Percentiles rank a stretch among this genome's conserved stretches.
These are phyloP conservation scores for Elysia crispata DNA, from an alignment of 2,888 invertebrate genomes.

Conservation along the genomic window DNA sequence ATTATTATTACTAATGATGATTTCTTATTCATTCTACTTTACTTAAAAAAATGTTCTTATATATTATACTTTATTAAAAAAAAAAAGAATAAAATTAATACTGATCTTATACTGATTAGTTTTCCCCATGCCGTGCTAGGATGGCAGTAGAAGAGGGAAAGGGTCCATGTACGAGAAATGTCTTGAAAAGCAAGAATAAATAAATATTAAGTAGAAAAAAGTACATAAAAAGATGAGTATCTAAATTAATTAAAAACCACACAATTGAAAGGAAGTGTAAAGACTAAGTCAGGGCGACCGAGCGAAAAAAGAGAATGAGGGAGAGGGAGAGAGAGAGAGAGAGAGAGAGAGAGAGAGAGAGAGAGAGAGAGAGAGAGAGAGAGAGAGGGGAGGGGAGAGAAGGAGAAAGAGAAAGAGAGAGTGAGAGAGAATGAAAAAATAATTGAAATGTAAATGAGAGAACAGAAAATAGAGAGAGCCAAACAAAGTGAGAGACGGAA, in stretches of 20 bases:
- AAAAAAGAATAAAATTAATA: too few relatives aligned
- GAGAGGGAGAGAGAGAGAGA: slow-evolving; percentile 22
- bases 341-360: slow-evolving; percentile 15
- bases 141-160: neutral
- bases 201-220: neutral
- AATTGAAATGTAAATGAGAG: neutral
- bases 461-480: neutral
- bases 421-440: neutral
- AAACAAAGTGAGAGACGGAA: neutral
- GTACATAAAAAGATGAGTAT: neutral
- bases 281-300: neutral
- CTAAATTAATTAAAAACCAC: too few relatives aligned
- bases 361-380: neutral
- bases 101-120: too few relatives aligned
- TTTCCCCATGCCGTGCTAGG: neutral
- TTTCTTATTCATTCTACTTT: too few relatives aligned
- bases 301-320: neutral
- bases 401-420: slow-evolving; percentile 18
- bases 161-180: neutral
- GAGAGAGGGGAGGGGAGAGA: neutral
- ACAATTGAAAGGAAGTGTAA: neutral
- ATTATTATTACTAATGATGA: too few relatives aligned
- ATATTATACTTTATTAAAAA: too few relatives aligned
- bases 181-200: neutral
- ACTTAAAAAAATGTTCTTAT: too few relatives aligned